A percentile compares a stretch with the other conserved stretches of the same genome.
Evolutionary conservation across 2,797 vertebrate genomes (phyloP).

Genomic region (Darevskia mixta): DNA sequence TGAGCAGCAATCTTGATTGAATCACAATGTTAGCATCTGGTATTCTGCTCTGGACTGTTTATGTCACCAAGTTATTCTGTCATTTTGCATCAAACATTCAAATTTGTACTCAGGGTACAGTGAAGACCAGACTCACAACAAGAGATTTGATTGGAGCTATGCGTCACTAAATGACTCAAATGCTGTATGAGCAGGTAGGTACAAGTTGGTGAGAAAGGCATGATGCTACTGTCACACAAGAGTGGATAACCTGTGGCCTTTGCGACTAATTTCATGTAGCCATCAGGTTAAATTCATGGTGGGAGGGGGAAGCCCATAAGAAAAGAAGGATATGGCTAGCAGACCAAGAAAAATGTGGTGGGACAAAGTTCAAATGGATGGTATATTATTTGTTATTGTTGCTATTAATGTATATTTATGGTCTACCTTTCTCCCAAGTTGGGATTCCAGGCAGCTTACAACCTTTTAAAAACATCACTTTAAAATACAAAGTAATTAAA

Average conservation of each 20-base stretch:
- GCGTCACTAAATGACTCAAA: not conserved
- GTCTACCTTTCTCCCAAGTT: no score
- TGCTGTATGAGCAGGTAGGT: not conserved
- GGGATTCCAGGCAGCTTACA: no score
- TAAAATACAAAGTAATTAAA: no score
- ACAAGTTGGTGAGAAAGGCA: not conserved
- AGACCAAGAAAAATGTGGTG: no score
- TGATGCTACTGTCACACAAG: not conserved
- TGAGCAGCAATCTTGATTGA: conserved; percentile 18
- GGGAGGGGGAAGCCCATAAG: no score
- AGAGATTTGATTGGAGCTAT: not conserved
- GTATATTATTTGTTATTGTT: no score
- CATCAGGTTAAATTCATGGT: no score
- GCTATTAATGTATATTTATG: no score
- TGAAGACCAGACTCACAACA: not conserved
- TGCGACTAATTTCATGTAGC: not conserved
- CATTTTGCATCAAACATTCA: not conserved
- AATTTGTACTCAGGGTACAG: not conserved
- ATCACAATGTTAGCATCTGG: not conserved
- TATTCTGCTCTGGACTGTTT: not conserved
- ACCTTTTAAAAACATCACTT: no score
- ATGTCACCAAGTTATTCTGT: not conserved
- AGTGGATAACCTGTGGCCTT: not conserved
- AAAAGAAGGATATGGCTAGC: no score
- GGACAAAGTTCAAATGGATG: no score